Base-by-base conservation (phyloP, 2,888 invertebrate genomes). In the Drosophila histrio region DNA sequence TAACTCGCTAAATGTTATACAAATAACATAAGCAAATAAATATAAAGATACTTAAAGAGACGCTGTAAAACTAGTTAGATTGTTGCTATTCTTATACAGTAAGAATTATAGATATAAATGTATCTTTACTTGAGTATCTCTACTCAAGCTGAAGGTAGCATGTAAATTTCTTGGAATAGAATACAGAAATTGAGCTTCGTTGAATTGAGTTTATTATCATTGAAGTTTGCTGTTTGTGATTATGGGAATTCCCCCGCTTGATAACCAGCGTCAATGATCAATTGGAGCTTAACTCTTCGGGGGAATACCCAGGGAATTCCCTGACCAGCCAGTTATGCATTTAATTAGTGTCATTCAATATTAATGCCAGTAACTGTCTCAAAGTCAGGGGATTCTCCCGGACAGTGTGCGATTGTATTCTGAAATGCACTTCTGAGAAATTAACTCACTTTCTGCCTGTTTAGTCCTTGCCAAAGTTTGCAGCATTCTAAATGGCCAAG, bases 211-310 rank as follows among this genome's bases (percentile, higher is more conserved):
- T 41, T 30, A 30, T 30, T 41, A 30, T 30, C 9, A 26, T 22
- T 28, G 30, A 24, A n/a, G 32, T 19, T 32, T 30, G 39, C 17
- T 38, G 9, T 26, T 17, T 28, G 34, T 22, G 26, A 19, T 24
- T 36, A 15, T 28, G 67, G 67, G 53, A 36, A 53, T 59, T 66
- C 43, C 47, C 60, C 22, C 7, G 39, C 13, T 34, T 24, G 34
- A 47, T 39, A 47, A 47, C 8, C 26, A 38, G 9, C 6, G 34
- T 8, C 19, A 13, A 36, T 30, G 11, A 26, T 49, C 36, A 30
- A 21, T 38, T 24, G 17, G 8, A 9, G 32, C 38, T 28, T n/a
- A 3, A 17, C 13, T 32, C 50, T 44, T 61, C 8, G n/a, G 47
- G 66, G 59, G 47, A 60, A 54, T 47, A 52, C 58, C 44, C 22